Base-by-base conservation (phyloP, 2,113 vertebrate genomes). In the Motacilla tschutschensis region DNA sequence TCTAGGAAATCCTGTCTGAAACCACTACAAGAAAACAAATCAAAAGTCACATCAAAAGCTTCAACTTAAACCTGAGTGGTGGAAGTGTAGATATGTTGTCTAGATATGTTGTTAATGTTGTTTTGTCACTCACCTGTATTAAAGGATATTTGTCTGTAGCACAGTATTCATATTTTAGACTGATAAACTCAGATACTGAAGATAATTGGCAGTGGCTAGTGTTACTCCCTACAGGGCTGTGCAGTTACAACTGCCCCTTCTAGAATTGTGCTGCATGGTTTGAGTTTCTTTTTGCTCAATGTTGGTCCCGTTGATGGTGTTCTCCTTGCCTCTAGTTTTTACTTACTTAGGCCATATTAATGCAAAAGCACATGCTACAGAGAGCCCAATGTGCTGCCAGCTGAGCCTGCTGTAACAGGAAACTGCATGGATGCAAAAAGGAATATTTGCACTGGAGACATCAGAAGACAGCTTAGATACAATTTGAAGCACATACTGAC, bases 261-360 rank as follows among this genome's bases (percentile, higher is more conserved):
- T 63, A 54, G 38, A 66, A 19, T 7, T 0, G 0, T 5, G 26
- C 83, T 31, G 7, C 11, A 7, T 5, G 9, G 31, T 63, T 75
- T 26, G 48, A 51, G 26, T 28, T 86, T 70, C 31, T 57, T 83
- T 60, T 73, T 8, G 7, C 21, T 77, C 28, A 28, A 4, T 22
- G 3, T 29, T 48, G 29, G 25, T 65, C 60, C 31, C 36, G 31
- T 48, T 57, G 24, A 25, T 17, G 0, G 9, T 17, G 5, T 29
- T 76, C 43, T 72, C n/a, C 17, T 25, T 8, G 10, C 43, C 35
- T 58, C 28, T 60, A 3, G 7, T 59, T 79, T 72, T 79, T 8
- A 59, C 29, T 40, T 35, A 12, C 5, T 75, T 60, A 20, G 5
- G 3, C 47, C 18, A 26, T 2, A 13, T 51, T 83, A 40, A 22